Evolutionary conservation across 2,888 invertebrate genomes (phyloP).

Genomic region (Rotaria magnacalcarata): DNA sequence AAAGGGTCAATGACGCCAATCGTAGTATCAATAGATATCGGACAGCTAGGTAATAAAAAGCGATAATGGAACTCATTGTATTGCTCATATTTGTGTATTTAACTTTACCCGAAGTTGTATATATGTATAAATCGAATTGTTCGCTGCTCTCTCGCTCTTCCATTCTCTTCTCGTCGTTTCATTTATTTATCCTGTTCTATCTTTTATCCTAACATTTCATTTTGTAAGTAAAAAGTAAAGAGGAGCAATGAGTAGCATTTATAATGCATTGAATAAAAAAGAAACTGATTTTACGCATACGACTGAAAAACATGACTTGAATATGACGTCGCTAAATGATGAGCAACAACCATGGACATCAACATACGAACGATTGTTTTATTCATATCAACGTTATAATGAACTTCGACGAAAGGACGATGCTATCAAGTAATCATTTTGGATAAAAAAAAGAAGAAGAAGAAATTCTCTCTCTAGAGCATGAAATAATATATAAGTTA

Average conservation of each 20-base stretch:
- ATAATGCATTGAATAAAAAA: neutral
- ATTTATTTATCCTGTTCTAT: neutral
- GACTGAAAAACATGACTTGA: neutral
- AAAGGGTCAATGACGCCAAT: constrained; percentile 5
- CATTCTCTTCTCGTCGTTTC: neutral
- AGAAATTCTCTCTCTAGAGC: neutral
- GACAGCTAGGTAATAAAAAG: constrained; percentile 1
- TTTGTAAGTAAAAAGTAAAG: neutral
- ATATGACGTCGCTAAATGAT: neutral
- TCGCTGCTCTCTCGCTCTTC: neutral
- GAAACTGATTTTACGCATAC: neutral
- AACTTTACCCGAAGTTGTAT: neutral
- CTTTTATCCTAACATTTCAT: neutral
- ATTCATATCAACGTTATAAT: constrained; percentile 13
- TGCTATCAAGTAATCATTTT: constrained; percentile 27
- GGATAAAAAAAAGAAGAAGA: neutral
- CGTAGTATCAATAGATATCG: constrained; percentile 16
- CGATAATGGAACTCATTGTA: neutral
- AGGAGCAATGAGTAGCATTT: neutral
- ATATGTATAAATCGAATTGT: neutral
- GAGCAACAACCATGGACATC: neutral
- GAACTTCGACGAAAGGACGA: constrained; percentile 15
- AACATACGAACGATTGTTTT: neutral
- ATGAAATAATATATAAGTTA: neutral
- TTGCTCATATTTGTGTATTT: constrained; percentile 5